These are phyloP conservation scores for Rhynchophorus ferrugineus DNA, from an alignment of 1,140 invertebrate species.

Conservation along the genomic window DNA sequence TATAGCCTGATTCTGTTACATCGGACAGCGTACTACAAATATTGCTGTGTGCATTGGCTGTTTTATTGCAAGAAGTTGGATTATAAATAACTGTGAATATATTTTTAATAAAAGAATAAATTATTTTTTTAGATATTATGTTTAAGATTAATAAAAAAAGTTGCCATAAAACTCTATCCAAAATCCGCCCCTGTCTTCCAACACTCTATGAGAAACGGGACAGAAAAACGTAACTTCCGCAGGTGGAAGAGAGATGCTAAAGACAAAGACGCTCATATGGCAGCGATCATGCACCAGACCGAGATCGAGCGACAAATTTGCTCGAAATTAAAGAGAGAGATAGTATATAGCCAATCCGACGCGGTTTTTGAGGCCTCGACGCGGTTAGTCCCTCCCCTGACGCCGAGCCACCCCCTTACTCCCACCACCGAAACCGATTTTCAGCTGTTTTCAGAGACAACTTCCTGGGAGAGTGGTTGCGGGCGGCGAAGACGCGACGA, in stretches of 20 bases:
- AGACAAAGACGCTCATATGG: conserved; percentile 23
- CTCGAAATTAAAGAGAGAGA: conserved; percentile 31
- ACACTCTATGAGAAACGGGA: conserved; percentile 21
- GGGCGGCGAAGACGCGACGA: conserved; percentile 3
- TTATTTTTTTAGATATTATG: too few species aligned
- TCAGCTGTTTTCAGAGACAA: conserved; percentile 29
- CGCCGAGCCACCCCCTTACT: conserved; percentile 36
- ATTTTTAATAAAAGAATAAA: too few species aligned
- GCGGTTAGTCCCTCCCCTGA: conserved; percentile 42
- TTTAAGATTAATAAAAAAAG: too few species aligned
- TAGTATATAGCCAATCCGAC: conserved; percentile 40
- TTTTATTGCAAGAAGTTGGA: too few species aligned
- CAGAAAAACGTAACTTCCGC: conserved; percentile 10
- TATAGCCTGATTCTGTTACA: too few species aligned
- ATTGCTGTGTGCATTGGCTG: too few species aligned
- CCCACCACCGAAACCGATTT: conserved; percentile 31
- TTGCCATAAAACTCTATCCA: too few species aligned
- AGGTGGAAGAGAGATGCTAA: conserved; percentile 24
- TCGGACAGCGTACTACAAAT: too few species aligned
- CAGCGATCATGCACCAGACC: conserved; percentile 14
- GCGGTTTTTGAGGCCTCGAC: conserved; percentile 42
- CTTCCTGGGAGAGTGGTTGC: conserved; percentile 4
- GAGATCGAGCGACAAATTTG: conserved; percentile 14
- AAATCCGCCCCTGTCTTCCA: conserved; percentile 20
- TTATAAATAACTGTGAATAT: too few species aligned